These are phyloP conservation scores for Heliconius cydno DNA, from an alignment of 2,888 invertebrate genomes.

Conservation along the genomic window DNA sequence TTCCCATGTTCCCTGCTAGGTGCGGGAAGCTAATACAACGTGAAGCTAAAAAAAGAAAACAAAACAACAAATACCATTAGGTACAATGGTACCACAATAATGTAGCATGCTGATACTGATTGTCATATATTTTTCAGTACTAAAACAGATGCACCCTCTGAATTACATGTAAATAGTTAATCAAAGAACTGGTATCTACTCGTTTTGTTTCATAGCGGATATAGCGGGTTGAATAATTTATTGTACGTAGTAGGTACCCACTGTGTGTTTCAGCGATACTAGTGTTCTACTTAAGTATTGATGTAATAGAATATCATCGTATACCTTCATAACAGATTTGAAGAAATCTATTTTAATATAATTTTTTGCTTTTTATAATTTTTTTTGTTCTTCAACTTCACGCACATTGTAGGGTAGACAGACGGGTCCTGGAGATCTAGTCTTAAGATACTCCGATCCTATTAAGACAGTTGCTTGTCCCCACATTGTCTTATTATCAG, in stretches of 20 bases:
- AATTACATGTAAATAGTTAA: constrained; percentile 41
- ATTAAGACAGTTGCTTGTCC: too few relatives aligned
- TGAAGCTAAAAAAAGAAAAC: neutral
- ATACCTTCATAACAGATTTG: neutral
- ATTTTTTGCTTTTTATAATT: too few relatives aligned
- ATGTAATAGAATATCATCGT: neutral
- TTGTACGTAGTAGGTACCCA: neutral
- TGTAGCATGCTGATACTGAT: neutral
- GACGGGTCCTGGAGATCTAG: neutral
- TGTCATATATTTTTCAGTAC: constrained; percentile 10
- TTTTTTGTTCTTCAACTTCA: neutral
- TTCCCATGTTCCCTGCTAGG: neutral
- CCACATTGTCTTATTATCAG: too few relatives aligned
- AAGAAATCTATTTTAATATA: neutral
- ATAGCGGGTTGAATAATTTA: constrained; percentile 31
- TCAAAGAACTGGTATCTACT: constrained; percentile 34
- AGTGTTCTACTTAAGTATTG: neutral
- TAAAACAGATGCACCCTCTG: constrained; percentile 4
- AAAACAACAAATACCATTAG: too few relatives aligned
- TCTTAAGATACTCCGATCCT: neutral
- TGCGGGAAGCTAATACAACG: neutral
- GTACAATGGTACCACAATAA: too few relatives aligned
- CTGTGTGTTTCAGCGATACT: neutral
- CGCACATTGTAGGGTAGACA: neutral
- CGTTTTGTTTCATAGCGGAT: constrained; percentile 14